Evolutionary conservation across 2,888 invertebrate species (phyloP).

Genomic region (Agrilus cyanescens): DNA sequence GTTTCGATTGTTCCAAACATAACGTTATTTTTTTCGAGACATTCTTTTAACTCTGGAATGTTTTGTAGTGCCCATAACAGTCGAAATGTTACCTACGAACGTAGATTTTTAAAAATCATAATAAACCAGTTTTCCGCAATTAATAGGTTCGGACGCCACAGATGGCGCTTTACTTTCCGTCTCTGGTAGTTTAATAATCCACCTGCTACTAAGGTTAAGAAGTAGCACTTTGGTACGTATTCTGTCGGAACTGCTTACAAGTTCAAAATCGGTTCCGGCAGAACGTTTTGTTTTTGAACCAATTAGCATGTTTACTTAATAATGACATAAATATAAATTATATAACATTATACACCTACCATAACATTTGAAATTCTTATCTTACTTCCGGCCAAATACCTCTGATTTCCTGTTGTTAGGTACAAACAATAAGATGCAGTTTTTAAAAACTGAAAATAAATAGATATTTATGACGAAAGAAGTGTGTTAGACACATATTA

Average conservation of each 20-base stretch:
- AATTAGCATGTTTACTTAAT: too few species aligned
- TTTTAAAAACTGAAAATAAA: constrained; percentile 44
- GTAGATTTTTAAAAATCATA: neutral
- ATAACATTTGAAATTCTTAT: constrained; percentile 76
- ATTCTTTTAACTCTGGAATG: constrained; percentile 53
- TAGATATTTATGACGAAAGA: neutral
- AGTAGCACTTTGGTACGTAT: too few species aligned
- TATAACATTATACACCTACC: constrained; percentile 38
- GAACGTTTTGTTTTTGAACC: too few species aligned
- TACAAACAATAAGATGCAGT: constrained; percentile 58
- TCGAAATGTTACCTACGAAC: constrained; percentile 58
- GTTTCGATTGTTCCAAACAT: constrained; percentile 85
- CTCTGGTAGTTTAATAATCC: too few species aligned
- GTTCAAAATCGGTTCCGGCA: too few species aligned
- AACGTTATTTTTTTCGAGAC: constrained; percentile 50
- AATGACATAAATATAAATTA: constrained; percentile 3
- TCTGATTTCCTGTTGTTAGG: constrained; percentile 61
- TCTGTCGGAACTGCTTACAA: too few species aligned
- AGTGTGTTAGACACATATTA: too few species aligned
- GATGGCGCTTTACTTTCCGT: too few species aligned
- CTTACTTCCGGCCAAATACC: constrained; percentile 76
- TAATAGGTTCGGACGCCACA: too few species aligned
- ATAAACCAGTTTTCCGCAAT: neutral
- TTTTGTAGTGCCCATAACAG: constrained; percentile 70
- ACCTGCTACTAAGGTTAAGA: too few species aligned